Base-by-base conservation (phyloP, 2,888 invertebrate species). In the Lasioglossum pauxillum region DNA sequence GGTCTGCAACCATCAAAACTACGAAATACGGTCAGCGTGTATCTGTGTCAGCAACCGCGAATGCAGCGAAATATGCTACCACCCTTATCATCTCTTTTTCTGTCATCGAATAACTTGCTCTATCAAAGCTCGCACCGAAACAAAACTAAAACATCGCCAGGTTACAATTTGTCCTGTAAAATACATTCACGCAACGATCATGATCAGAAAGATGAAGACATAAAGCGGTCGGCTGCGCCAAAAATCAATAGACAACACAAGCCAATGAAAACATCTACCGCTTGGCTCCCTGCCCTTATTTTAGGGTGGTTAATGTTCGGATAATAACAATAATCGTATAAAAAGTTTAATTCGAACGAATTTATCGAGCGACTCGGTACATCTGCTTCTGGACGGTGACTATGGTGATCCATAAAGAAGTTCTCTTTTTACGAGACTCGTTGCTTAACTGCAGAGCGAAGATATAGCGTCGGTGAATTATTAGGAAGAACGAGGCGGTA, bases 351-450 rank as follows among this genome's bases (percentile, higher is more conserved):
- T 35, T 16, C 5, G 3, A 19, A 16, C 27, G 31, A 69, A 53
- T 80, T 75, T 75, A 80, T 80, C 53, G 75, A 80, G 41, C 80
- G 69, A 53, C 80, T 75, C 5, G 16, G n/a, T 14, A 38, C 27
- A 16, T 44, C 23, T 31, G 49, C 12, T 35, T 12, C 49, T n/a
- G 41, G 23, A 60, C 57, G 44, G 3, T 38, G 31, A 23, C 35
- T 16, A 12, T 35, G 38, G 69, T 27, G 38, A 23, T 27, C 27
- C 75, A 72, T 73, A 35, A 78, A 78, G 72, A 71, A 46, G 46
- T 49, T 27, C 8, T 2, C 19, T 16, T 38, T 78, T 78, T 67
- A 38, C 27, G 35, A n/a, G 53, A 35, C 31, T 41, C 35, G 27
- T 5, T 80, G 57, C 16, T 75, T 23, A 16, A 23, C 31, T 5